phyloP scores from a whole-genome alignment of 2,888 invertebrate genomes.

The Schizaphis graminum region DNA sequence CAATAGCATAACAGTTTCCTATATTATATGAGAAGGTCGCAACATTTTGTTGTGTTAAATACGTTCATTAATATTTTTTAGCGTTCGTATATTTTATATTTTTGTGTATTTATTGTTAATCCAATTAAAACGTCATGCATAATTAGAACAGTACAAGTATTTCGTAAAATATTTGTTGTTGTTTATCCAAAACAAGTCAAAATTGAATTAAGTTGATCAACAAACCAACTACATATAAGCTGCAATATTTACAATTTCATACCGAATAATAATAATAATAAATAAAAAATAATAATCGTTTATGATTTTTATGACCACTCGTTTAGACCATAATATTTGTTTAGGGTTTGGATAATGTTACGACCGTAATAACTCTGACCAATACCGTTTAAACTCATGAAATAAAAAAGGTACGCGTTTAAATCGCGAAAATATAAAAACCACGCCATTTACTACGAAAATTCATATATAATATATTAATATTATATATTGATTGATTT shows the following conservation, averaged over 20 bases:
- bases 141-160: not conserved
- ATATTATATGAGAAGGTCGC: not conserved
- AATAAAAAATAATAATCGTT: not conserved
- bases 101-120: not conserved
- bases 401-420: not conserved
- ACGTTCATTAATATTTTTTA: not conserved
- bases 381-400: not conserved
- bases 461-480: not conserved
- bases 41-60: not conserved
- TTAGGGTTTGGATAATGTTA: not conserved
- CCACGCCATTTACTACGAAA: not conserved
- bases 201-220: not conserved
- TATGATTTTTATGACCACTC: not conserved
- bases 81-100: not conserved
- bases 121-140: not conserved
- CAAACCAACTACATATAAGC: not conserved
- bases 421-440: not conserved
- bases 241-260: not conserved
- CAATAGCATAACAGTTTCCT: not conserved
- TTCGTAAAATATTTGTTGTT: not conserved
- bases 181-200: not conserved
- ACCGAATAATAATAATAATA: not conserved
- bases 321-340: slow-evolving; percentile 1
- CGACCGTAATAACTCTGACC: not conserved
- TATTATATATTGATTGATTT: not conserved